These are phyloP conservation scores for Eudemis profundana DNA, from an alignment of 2,888 invertebrate species.

Conservation along the genomic window DNA sequence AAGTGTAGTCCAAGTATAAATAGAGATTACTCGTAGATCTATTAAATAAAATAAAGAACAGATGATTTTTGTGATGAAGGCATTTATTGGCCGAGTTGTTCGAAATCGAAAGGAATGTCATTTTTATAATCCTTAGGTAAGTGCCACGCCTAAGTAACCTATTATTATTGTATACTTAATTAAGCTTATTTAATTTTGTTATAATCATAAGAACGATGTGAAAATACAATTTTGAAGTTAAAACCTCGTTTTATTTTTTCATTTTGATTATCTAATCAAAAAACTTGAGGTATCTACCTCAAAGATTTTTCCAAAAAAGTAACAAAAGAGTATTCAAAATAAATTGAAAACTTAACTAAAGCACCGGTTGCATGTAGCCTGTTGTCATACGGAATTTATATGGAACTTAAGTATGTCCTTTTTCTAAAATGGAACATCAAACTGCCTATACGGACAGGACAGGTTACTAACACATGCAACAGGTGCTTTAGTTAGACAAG, in stretches of 20 bases:
- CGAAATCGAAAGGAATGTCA: constrained; percentile 71
- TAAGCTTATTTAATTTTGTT: constrained; percentile 82
- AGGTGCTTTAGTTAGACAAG: no score
- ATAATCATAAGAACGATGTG: constrained; percentile 69
- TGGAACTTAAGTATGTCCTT: no score
- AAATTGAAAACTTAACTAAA: no score
- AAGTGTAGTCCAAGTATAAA: constrained; percentile 59
- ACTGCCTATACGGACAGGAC: no score
- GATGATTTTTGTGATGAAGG: constrained; percentile 76
- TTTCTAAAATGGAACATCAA: no score
- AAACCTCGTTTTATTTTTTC: constrained; percentile 49
- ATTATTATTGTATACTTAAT: constrained; percentile 68
- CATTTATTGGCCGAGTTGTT: constrained; percentile 81
- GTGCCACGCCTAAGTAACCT: constrained; percentile 81
- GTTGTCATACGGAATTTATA: no score
- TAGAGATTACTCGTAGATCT: constrained; percentile 49
- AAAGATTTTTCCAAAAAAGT: no score
- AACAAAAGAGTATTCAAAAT: no score
- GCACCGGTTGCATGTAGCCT: no score
- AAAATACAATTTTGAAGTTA: constrained; percentile 74
- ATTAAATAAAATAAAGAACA: constrained; percentile 38
- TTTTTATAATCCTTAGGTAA: constrained; percentile 78
- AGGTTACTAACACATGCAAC: no score
- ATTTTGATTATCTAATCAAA: neutral
- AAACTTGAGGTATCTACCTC: neutral